These are phyloP conservation scores for Nomia melanderi DNA, from an alignment of 1,140 invertebrate genomes.

Conservation along the genomic window DNA sequence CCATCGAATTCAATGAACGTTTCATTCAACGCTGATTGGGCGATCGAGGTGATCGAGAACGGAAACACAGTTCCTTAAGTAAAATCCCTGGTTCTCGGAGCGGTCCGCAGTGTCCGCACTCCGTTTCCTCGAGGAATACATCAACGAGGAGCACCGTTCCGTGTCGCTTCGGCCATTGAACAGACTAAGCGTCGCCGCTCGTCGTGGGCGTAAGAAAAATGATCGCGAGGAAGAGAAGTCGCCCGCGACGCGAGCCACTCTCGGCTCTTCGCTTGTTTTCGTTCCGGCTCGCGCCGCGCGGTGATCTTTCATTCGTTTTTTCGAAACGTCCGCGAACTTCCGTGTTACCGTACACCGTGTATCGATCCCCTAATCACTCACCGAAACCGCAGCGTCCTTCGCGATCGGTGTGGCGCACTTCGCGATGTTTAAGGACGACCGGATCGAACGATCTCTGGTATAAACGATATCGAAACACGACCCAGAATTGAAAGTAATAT, in stretches of 20 bases:
- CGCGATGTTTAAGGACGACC: slow-evolving; percentile 12
- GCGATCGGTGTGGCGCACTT: slow-evolving; percentile 19
- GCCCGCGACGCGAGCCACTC: slow-evolving; percentile 15
- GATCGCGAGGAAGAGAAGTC: slow-evolving; percentile 46
- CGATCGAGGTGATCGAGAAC: no score
- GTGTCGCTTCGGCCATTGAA: slow-evolving; percentile 14
- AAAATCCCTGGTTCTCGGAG: neutral
- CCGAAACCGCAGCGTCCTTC: slow-evolving; percentile 69
- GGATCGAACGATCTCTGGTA: slow-evolving; percentile 7
- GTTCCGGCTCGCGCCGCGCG: slow-evolving; percentile 39
- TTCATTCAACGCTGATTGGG: no score
- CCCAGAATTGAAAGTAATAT: neutral
- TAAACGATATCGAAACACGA: neutral
- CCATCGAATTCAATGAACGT: no score
- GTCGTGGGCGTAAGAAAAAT: slow-evolving; percentile 58
- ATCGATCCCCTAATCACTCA: slow-evolving; percentile 59
- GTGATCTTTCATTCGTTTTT: slow-evolving; percentile 31
- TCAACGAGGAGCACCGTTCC: slow-evolving; percentile 41
- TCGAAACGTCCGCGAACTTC: slow-evolving; percentile 41
- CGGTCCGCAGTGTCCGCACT: no score
- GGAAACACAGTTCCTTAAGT: no score
- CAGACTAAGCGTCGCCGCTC: slow-evolving; percentile 14
- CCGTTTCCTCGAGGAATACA: slow-evolving; percentile 8
- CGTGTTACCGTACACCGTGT: slow-evolving; percentile 52
- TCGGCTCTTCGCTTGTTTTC: slow-evolving; percentile 41